Percentiles rank a stretch among this genome's conserved stretches.
phyloP scores from a whole-genome alignment of 2,888 invertebrate species.

The Microctonus hyperodae region DNA sequence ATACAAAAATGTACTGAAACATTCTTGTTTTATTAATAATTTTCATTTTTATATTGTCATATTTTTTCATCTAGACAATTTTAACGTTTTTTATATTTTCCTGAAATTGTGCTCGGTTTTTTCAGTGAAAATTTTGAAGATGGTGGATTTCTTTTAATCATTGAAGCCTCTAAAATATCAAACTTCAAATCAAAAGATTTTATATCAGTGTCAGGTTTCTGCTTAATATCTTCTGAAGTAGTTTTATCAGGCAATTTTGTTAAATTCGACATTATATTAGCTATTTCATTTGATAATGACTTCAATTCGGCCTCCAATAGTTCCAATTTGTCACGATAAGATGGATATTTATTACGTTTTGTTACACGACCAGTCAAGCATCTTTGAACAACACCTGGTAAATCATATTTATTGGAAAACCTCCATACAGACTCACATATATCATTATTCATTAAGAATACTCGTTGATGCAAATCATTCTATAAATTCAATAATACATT shows the following conservation, averaged over 20 bases:
- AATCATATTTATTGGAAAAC: conserved; percentile 31
- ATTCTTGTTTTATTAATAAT: not conserved
- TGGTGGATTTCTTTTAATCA: conserved; percentile 30
- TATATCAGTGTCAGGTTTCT: not conserved
- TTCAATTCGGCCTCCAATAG: conserved; percentile 20
- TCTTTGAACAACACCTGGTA: conserved; percentile 23
- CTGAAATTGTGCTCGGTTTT: conserved; percentile 45
- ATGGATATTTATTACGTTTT: not conserved
- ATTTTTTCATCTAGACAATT: not conserved
- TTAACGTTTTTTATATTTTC: conserved; percentile 22
- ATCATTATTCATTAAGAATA: conserved; percentile 37
- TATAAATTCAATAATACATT: conserved; percentile 27
- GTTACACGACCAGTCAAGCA: conserved; percentile 27
- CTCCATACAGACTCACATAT: conserved; percentile 36
- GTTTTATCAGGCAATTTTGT: not conserved
- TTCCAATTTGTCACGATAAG: conserved; percentile 25
- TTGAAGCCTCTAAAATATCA: conserved; percentile 19
- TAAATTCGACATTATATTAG: conserved; percentile 17
- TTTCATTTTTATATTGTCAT: not conserved
- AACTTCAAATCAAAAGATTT: not conserved
- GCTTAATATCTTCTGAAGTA: not conserved
- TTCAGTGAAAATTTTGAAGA: conserved; percentile 41
- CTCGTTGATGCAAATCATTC: conserved; percentile 43
- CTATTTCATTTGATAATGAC: not conserved
- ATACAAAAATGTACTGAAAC: conserved; percentile 52